Evolutionary conservation across 1,140 invertebrate species (phyloP), one percentile per base, ranked within the genome.

Genomic region (Microplitis demolitor): DNA sequence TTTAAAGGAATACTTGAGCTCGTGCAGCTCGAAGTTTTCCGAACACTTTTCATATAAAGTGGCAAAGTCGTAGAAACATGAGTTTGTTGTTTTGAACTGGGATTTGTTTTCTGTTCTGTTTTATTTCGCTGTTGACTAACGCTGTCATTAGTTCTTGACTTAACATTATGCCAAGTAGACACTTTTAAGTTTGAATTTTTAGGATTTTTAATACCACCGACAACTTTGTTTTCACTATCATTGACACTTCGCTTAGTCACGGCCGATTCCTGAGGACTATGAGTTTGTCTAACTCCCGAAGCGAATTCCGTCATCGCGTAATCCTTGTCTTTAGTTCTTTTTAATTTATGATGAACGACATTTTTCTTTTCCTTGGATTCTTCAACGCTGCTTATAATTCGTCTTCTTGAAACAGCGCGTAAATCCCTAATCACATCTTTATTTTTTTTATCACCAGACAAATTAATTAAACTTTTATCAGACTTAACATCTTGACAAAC

Each of bases 361-460:
- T 24, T 13, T 5, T 71, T 33, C 5, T 9, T 24, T 5, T 66
- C 35, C 51, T 56, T 66, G 3, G 6, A 4, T 35, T 67, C 60
- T 24, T 73, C 74, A 34, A 4, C 33, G 39, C 85, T 85, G 31
- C 76, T 77, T 68, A 87, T 83, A 45, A 87, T 86, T 39, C 81
- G 77, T 4, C 78, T 81, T 3, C 85, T 74, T 8, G 85, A 87
- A 74, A 87, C 79, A 31, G 81, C 78, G 33, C 78, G 74, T 45
- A 74, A 67, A 37, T 71, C 74, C 62, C 79, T 69, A 3, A 74
- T 60, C 53, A 62, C 62, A 11, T 9, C 24, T 58, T 5, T 4
- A 9, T 5, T 31, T 9, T 58, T 58, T 16, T 58, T 31, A 58
- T 16, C 14, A 58, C 34, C 35, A 24, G 24, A 24, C 2, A 24